phyloP scores from a whole-genome alignment of 2,113 vertebrate species.

The Rhodinocichla rosea region DNA sequence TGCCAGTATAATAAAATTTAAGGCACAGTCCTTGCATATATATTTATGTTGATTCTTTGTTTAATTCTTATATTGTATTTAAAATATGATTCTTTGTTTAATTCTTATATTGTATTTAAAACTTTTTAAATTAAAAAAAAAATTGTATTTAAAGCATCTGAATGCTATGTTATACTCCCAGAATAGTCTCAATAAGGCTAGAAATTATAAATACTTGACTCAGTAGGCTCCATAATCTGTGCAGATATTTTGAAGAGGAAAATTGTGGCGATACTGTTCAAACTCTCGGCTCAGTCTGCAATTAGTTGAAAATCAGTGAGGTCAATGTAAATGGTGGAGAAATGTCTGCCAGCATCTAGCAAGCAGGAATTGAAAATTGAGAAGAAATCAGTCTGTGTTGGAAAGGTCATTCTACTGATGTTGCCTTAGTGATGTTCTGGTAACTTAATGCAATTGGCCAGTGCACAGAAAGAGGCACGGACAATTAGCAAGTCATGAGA shows the following conservation, averaged over 20 bases:
- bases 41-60: not conserved
- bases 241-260: not conserved
- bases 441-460: constrained; percentile 10
- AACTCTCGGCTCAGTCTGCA: not conserved
- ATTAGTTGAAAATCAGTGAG: not conserved
- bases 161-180: not conserved
- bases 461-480: not conserved
- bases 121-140: too few species aligned
- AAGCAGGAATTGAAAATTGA: not conserved
- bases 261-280: not conserved
- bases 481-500: not conserved
- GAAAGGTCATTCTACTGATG: constrained; percentile 8
- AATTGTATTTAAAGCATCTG: not conserved
- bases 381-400: constrained; percentile 10
- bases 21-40: not conserved
- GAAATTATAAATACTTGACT: not conserved
- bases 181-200: not conserved
- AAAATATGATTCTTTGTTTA: not conserved
- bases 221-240: not conserved
- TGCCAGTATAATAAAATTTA: not conserved
- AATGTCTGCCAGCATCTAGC: not conserved
- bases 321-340: not conserved
- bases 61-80: not conserved
- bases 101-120: not conserved
- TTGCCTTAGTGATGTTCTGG: constrained; percentile 21